A percentile compares a stretch with the other conserved stretches of the same genome.
These are phyloP conservation scores for Genyomyrus donnyi DNA, from an alignment of 2,113 vertebrate genomes.

Conservation along the genomic window DNA sequence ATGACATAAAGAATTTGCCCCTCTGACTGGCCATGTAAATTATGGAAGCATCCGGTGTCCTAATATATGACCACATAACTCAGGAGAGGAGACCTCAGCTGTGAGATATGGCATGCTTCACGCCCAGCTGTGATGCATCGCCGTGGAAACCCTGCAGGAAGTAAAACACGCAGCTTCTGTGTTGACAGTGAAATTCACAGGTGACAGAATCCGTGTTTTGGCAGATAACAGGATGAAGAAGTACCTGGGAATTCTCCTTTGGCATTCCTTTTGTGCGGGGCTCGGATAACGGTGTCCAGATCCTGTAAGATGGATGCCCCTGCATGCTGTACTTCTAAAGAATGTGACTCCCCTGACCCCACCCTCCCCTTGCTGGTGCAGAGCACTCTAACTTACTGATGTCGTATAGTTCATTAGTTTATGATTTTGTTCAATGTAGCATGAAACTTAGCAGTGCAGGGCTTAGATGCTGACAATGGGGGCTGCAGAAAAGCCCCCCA, in stretches of 20 bases:
- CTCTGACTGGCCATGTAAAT: constrained; percentile 32
- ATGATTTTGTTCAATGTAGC: neutral
- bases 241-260: constrained; percentile 12
- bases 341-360: neutral
- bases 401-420: neutral
- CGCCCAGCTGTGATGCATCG: constrained; percentile 27
- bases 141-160: constrained; percentile 8
- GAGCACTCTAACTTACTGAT: neutral
- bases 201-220: constrained; percentile 3
- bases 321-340: neutral
- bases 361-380: neutral
- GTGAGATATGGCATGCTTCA: constrained; percentile 22
- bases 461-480: neutral
- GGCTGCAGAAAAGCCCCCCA: neutral
- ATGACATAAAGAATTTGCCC: constrained; percentile 38
- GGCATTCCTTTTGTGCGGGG: constrained; percentile 15
- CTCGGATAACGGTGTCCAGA: neutral
- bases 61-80: constrained; percentile 46
- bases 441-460: neutral
- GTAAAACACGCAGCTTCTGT: constrained; percentile 7
- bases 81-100: constrained; percentile 19
- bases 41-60: constrained; percentile 39
- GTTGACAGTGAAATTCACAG: constrained; percentile 24
- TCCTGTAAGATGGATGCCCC: neutral
- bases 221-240: constrained; percentile 27